Base-by-base conservation (phyloP, 2,888 invertebrate genomes). In the Caenorhabditis sp. region DNA sequence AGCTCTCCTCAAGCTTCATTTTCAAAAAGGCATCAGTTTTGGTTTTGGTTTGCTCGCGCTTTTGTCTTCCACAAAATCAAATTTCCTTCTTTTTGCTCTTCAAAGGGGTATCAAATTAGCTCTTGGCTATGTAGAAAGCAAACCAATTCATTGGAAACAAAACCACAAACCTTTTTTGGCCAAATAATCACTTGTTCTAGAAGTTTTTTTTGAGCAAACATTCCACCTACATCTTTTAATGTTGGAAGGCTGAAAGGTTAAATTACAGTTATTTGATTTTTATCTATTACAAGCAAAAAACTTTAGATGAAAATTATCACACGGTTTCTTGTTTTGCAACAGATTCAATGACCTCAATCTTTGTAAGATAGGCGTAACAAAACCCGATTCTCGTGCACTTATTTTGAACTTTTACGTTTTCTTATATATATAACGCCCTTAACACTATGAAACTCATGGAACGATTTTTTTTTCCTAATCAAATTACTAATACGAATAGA, bases 111-210 rank as follows among this genome's bases (percentile, higher is more conserved):
- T 55, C 24, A 24, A 55, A 28, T 55, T 55, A 13, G 24, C 44
- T 61, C n/a, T 24, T 40, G 6, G 40, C 40, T 40, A 2, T 40
- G n/a, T n/a, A n/a, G n/a, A n/a, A n/a, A n/a, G n/a, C n/a, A n/a
- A n/a, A n/a, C n/a, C n/a, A n/a, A n/a, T n/a, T n/a, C n/a, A n/a
- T n/a, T n/a, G n/a, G n/a, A n/a, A n/a, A 32, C 24, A 26, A 13
- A 13, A 13, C 6, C 20, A 40, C 68, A 15, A 13, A 88, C 88
- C 82, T 88, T 89, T 60, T 78, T 84, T 1, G 90, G 90, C 90
- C 90, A 90, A 5, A 90, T 60, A 35, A 90, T 84, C 8, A 90
- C 87, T 62, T 90, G 88, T 18, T 80, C 84, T 51, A 90, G 62
- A 8, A 84, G 70, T 47, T 82, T 76, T 55, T 90, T 90, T 26